phyloP scores from a whole-genome alignment of 2,113 vertebrate genomes.

The Petaurus breviceps region DNA sequence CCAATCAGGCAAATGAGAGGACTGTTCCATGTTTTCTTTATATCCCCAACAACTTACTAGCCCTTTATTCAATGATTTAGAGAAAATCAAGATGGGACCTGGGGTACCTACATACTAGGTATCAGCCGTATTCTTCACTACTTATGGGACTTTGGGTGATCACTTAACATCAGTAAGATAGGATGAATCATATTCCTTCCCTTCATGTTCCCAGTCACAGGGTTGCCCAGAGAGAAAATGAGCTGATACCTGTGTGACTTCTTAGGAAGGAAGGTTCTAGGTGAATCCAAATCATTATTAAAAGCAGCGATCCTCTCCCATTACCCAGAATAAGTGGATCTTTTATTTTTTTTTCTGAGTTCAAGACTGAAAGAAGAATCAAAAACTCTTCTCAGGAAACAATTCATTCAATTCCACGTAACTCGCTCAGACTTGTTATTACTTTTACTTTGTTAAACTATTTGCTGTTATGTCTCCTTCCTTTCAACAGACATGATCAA shows the following conservation, averaged over 20 bases:
- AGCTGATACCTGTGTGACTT: not conserved
- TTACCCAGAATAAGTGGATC: conserved; percentile 35
- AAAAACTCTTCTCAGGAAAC: conserved; percentile 40
- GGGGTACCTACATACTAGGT: not conserved
- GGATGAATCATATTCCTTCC: not conserved
- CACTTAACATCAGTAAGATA: not conserved
- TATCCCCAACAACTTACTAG: not conserved
- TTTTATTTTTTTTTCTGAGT: not conserved
- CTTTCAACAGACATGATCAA: conserved; percentile 69
- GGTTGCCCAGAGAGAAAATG: not conserved
- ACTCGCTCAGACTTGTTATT: conserved; percentile 64
- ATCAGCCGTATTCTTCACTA: not conserved
- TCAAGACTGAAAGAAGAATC: conserved; percentile 49
- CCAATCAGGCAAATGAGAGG: not conserved
- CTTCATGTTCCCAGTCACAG: not conserved
- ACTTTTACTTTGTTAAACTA: conserved; percentile 71
- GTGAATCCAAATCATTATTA: conserved; percentile 37
- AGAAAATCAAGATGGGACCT: not conserved
- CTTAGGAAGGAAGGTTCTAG: conserved; percentile 2
- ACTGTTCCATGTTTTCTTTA: not conserved
- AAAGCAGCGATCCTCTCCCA: conserved; percentile 7
- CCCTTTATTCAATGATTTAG: not conserved
- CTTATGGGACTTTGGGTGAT: not conserved
- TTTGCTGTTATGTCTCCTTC: conserved; percentile 72
- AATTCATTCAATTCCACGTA: conserved; percentile 69